Conservation (phyloP, 2,797 vertebrate species). For the Oreonectes daqikongensis region DNA sequence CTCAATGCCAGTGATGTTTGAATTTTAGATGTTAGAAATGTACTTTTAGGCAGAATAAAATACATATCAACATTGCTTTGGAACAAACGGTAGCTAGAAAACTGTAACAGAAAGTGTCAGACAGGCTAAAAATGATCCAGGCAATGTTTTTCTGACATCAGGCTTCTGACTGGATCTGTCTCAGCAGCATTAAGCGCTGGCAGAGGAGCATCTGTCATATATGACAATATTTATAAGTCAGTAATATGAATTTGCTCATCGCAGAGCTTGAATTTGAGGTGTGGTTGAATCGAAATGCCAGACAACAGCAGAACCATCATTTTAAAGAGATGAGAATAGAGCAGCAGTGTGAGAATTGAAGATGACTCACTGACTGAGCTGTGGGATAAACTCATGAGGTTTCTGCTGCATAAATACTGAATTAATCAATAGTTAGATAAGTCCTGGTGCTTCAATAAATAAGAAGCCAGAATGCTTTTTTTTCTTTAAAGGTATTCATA, state of each 20-base stretch:
- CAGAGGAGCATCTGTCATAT: conserved; percentile 35
- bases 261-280: conserved; percentile 4
- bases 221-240: conserved; percentile 16
- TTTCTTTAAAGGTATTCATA: background rate
- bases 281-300: conserved; percentile 17
- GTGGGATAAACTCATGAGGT: background rate
- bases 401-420: conserved; percentile 18
- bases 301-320: background rate
- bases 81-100: background rate
- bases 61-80: background rate
- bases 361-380: conserved; percentile 16
- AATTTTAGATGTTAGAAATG: too few relatives aligned
- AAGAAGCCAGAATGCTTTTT: background rate
- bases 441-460: background rate
- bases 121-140: conserved; percentile 14
- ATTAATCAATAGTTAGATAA: conserved; percentile 1
- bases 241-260: conserved; percentile 25
- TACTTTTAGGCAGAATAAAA: background rate
- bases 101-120: conserved; percentile 6
- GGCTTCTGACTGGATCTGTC: conserved; percentile 23
- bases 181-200: conserved; percentile 12
- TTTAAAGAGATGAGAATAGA: background rate
- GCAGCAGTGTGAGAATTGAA: background rate
- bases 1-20: conserved; percentile 14
- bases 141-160: conserved; percentile 7